Conservation (phyloP, 1,140 invertebrate species). For the Brachionus asplanchnoidis region DNA sequence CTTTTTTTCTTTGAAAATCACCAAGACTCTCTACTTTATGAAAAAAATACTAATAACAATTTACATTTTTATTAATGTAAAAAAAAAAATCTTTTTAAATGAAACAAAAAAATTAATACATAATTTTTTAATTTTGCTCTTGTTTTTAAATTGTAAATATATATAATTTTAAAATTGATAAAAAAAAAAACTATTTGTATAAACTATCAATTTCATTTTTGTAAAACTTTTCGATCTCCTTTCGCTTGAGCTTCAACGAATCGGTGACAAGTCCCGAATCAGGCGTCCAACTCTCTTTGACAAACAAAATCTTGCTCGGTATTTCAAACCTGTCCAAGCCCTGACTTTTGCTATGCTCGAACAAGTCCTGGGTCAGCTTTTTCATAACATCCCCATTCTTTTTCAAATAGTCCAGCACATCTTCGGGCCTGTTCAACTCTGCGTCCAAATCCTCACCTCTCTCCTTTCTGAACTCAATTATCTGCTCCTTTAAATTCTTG, state of each 20-base stretch:
- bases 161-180: not conserved
- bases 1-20: no score
- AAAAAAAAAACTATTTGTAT: constrained; percentile 8
- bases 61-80: no score
- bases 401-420: constrained; percentile 13
- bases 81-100: no score
- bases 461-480: not conserved
- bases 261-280: constrained; percentile 90
- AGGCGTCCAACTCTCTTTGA: constrained; percentile 85
- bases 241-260: constrained; percentile 87
- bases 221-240: constrained; percentile 18
- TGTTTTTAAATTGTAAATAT: not conserved
- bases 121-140: not conserved
- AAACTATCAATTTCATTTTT: constrained; percentile 19
- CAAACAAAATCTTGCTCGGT: constrained; percentile 82
- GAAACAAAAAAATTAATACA: no score
- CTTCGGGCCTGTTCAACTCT: not conserved
- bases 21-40: no score
- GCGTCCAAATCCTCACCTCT: not conserved
- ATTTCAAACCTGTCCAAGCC: constrained; percentile 76
- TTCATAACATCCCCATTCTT: not conserved
- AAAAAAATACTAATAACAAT: no score
- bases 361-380: not conserved
- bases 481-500: not conserved
- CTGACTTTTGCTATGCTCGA: constrained; percentile 44